Conservation (phyloP, 2,888 invertebrate species). For the Bruchidius siliquastri region DNA sequence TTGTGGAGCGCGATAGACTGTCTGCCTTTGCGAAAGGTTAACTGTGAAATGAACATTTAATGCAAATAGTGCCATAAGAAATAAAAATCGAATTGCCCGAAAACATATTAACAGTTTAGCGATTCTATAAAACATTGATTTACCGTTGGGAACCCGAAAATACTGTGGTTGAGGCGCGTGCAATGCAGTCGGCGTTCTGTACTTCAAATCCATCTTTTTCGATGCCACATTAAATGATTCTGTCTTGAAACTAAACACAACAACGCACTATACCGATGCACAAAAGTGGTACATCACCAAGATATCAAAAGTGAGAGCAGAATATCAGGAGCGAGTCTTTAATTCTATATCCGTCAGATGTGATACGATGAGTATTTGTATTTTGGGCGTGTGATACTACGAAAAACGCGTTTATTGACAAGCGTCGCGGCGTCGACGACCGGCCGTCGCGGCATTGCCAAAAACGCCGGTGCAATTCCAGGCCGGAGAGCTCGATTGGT, state of each 20-base stretch:
- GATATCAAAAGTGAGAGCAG: not conserved
- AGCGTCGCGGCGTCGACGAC: slow-evolving; percentile 25
- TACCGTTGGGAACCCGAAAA: not conserved
- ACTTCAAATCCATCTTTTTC: slow-evolving; percentile 34
- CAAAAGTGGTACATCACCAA: not conserved
- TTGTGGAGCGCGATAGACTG: not conserved
- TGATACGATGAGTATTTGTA: slow-evolving; percentile 7
- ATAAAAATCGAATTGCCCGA: too few species aligned
- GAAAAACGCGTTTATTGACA: slow-evolving; percentile 46
- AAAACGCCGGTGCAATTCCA: not conserved
- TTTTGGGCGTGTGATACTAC: slow-evolving; percentile 25
- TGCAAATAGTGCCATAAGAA: too few species aligned
- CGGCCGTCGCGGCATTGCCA: not conserved
- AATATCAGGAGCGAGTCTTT: not conserved
- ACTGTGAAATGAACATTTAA: too few species aligned
- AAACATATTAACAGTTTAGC: too few species aligned
- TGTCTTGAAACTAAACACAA: not conserved
- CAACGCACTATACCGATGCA: not conserved
- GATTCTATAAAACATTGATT: not conserved
- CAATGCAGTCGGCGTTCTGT: slow-evolving; percentile 13
- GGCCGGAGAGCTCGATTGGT: not conserved
- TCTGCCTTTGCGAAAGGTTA: not conserved
- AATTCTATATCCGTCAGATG: not conserved
- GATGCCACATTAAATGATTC: not conserved
- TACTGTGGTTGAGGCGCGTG: not conserved